Base-by-base conservation (phyloP, 2,888 invertebrate genomes). In the Synergus japonicus region DNA sequence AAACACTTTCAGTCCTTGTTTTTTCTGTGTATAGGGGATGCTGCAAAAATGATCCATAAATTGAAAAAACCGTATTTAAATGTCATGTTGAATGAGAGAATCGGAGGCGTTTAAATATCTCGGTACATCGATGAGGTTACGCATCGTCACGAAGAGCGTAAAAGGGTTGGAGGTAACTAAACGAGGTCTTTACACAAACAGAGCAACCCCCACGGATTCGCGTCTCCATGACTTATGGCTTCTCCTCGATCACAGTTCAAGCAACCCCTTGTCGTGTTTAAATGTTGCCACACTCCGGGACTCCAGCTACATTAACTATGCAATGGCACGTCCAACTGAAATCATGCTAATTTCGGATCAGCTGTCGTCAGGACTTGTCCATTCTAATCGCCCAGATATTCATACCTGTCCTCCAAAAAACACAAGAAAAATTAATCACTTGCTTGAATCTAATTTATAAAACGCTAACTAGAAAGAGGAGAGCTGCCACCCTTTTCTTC, bases 151-250 rank as follows among this genome's bases (percentile, higher is more conserved):
- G 79, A 79, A 82, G 78, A 63, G 64, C 60, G 46, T 73, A 80
- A 60, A 58, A 67, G 78, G 66, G 78, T 83, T 79, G 79, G 80
- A 81, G 78, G 86, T 82, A 83, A 85, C 84, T 84, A 85, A 88
- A 87, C 86, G 86, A 86, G 86, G 85, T 86, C 87, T 87, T 84
- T 83, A 86, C 84, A 85, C 87, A 86, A 88, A 87, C 87, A 87
- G 83, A 79, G 80, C 85, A 87, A 87, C 87, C 88, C 87, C 85
- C 87, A 82, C 84, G 85, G 86, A 88, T 87, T 88, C 88, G 84
- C 85, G 86, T 87, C 86, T 77, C 81, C 80, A 85, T 91, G 90
- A 91, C 89, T 90, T 90, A 91, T 91, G 91, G 87, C 88, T 87
- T 84, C 88, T 89, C 88, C 85, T 90, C 90, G 88, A 91, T 91